phyloP scores from a whole-genome alignment of 2,113 vertebrate genomes.

The Rissa tridactyla region DNA sequence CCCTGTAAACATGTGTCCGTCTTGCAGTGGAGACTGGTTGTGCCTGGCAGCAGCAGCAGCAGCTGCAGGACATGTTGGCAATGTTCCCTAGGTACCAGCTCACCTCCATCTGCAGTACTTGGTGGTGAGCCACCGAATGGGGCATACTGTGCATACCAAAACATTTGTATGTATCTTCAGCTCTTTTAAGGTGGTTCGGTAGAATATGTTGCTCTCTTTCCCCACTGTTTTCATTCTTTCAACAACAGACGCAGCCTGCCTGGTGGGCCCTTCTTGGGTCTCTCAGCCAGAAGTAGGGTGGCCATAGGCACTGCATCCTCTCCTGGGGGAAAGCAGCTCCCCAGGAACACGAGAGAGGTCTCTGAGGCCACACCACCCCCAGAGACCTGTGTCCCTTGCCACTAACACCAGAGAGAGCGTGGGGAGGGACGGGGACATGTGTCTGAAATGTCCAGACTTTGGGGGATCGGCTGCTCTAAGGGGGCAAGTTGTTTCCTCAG shows the following conservation, averaged over 20 bases:
- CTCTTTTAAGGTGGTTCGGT: not conserved
- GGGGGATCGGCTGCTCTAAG: not conserved
- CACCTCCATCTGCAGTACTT: not conserved
- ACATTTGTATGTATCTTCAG: not conserved
- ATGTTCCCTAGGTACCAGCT: accelerated
- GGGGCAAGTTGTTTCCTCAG: not conserved
- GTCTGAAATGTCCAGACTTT: not conserved
- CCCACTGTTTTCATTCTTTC: not conserved
- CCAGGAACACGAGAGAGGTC: not conserved
- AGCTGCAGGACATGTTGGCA: not conserved
- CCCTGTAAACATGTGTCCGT: accelerated
- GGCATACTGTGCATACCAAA: not conserved
- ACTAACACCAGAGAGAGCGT: not conserved
- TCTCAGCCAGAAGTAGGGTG: not conserved
- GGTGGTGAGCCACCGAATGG: not conserved
- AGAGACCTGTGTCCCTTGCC: not conserved
- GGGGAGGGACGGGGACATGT: not conserved
- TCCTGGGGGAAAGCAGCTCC: not conserved
- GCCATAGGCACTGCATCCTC: not conserved
- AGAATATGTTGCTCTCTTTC: not conserved
- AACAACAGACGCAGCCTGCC: not conserved
- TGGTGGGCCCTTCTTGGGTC: not conserved
- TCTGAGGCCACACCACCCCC: not conserved
- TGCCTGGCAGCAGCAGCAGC: not conserved
- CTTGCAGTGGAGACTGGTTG: not conserved